A percentile compares a stretch with the other conserved stretches of the same genome.
Conservation (phyloP, 2,797 vertebrate genomes). For the Darevskia mixta region DNA sequence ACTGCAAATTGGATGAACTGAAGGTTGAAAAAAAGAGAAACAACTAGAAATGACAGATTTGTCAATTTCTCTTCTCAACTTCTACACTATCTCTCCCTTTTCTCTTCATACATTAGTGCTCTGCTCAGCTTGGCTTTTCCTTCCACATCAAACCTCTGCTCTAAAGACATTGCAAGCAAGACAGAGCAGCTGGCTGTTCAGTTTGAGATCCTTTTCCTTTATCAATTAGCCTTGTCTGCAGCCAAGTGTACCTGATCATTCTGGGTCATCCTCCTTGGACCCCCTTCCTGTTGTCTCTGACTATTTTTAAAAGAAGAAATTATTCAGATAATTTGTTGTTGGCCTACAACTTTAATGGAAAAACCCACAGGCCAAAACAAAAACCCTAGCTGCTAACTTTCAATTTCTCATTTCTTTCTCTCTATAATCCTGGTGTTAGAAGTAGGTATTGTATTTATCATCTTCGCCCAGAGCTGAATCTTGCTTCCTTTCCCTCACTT, state of each 20-base stretch:
- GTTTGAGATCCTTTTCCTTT: background rate
- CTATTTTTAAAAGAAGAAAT: conserved; percentile 30
- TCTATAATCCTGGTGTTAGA: conserved; percentile 64
- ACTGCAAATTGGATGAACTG: too few relatives aligned
- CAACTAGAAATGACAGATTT: too few relatives aligned
- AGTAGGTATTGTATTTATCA: conserved; percentile 75
- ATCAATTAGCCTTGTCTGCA: background rate
- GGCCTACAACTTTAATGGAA: conserved; percentile 64
- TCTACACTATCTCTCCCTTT: background rate
- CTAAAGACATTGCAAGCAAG: background rate
- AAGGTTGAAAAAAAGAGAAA: too few relatives aligned
- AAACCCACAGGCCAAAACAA: conserved; percentile 39
- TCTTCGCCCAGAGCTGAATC: conserved; percentile 69
- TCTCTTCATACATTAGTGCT: background rate
- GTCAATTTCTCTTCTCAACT: too few relatives aligned
- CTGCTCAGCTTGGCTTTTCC: background rate
- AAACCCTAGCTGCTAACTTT: conserved; percentile 49
- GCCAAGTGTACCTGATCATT: background rate
- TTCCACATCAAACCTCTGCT: background rate
- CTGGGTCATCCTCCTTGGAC: background rate
- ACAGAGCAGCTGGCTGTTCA: too few relatives aligned
- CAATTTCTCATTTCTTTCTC: conserved; percentile 74
- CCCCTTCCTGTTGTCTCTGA: background rate
- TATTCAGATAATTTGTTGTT: conserved; percentile 66
- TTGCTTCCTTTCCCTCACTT: conserved; percentile 74